phyloP scores from a whole-genome alignment of 2,797 vertebrate species.

The Pampus argenteus region DNA sequence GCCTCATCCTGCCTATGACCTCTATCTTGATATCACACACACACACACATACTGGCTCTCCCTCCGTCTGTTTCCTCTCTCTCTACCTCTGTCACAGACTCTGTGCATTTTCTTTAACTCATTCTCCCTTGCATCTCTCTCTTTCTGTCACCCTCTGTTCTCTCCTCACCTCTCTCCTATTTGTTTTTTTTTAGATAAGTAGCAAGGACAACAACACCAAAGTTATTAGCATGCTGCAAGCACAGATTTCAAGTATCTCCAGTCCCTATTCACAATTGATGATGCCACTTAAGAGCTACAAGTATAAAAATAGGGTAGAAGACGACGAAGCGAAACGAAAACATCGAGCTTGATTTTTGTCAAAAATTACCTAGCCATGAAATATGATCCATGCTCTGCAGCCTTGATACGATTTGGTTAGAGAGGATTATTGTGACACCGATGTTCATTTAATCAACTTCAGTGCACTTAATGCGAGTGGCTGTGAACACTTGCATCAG shows the following conservation, averaged over 20 bases:
- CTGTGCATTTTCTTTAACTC: not conserved
- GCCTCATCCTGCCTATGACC: slow-evolving; percentile 30
- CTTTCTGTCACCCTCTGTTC: no score
- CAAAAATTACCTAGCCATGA: slow-evolving; percentile 21
- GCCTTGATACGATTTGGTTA: slow-evolving; percentile 53
- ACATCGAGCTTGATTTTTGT: slow-evolving; percentile 34
- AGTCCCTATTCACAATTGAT: not conserved
- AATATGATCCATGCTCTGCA: slow-evolving; percentile 37
- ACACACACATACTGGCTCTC: not conserved
- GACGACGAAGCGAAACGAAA: slow-evolving; percentile 42
- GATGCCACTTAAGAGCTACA: not conserved
- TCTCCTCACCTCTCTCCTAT: slow-evolving; percentile 1
- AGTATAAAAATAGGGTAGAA: not conserved
- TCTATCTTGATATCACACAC: slow-evolving; percentile 12
- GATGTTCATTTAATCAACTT: slow-evolving; percentile 74
- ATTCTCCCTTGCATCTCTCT: not conserved
- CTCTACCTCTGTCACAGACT: slow-evolving; percentile 1
- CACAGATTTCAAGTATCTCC: not conserved
- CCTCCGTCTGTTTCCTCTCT: slow-evolving; percentile 3
- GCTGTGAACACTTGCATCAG: slow-evolving; percentile 59
- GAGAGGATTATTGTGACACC: slow-evolving; percentile 68
- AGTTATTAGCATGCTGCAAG: no score
- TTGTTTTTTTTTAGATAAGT: no score
- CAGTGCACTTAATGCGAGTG: slow-evolving; percentile 74
- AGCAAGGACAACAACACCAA: no score